Base-by-base conservation (phyloP, 2,797 vertebrate genomes). In the Bucorvus abyssinicus region DNA sequence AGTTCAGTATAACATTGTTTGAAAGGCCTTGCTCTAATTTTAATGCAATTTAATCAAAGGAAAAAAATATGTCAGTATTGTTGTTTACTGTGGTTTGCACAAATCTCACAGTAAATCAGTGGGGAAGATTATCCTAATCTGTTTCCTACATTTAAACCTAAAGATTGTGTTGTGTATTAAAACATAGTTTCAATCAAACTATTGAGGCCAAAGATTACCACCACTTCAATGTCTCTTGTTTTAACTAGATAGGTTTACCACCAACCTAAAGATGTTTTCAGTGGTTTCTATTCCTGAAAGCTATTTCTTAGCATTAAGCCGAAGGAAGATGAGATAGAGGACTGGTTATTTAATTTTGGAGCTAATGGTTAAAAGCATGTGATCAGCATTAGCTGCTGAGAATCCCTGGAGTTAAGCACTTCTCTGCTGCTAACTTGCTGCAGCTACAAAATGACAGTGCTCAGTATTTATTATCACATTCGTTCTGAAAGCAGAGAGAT, bases 41-140 rank as follows among this genome's bases (percentile, higher is more conserved):
- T 94, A 52, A 45, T 77, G 27, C 16, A 49, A 49, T 40, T 78
- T 69, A 90, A 52, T 32, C 29, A 61, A 84, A 81, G 40, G 71
- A 34, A 8, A 45, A 88, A 60, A 49, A 70, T 50, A 61, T 15
- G 23, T 27, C 38, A 44, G 24, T 90, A 18, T 61, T 55, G 6
- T 69, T 95, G n/a, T 93, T 92, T 85, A 83, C 38, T 78, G 71
- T 81, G 78, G 44, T 80, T 89, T 89, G 52, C 49, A 76, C 5
- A 12, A 56, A 85, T 90, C 56, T 82, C 24, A 12, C 65, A 65
- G 8, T 81, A 64, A 85, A 85, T 87, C 78, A 38, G 10, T 4
- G 2, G 57, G 53, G 45, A 79, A 92, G 81, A 90, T 96, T 93
- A 90, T 73, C 29, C 34, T 93, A 87, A 93, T 87, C 74, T 26